Evolutionary conservation across 2,797 vertebrate species (phyloP).

Genomic region (Ptychobarbus kaznakovi): DNA sequence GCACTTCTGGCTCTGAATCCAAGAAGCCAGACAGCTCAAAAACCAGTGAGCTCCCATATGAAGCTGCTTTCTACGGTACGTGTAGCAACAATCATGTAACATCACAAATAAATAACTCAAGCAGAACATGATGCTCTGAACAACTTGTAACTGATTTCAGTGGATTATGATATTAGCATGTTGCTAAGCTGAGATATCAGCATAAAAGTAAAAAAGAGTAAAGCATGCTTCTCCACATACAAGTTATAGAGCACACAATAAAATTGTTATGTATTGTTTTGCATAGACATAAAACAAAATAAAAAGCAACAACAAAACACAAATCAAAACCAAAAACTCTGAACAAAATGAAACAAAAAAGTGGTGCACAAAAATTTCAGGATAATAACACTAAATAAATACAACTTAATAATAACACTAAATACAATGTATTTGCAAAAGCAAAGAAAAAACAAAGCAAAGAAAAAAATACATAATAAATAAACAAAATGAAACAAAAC

Average conservation of each 20-base stretch:
- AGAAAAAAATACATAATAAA: too few species aligned
- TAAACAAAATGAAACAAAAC: too few species aligned
- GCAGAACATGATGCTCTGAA: neutral
- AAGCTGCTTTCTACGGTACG: neutral
- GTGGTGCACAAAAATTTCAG: neutral
- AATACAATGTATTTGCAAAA: neutral
- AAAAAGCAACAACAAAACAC: neutral
- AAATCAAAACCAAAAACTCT: neutral
- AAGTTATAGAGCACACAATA: neutral
- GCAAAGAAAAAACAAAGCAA: too few species aligned
- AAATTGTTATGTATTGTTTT: neutral
- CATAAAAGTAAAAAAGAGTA: neutral
- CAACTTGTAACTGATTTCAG: neutral
- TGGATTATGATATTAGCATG: neutral
- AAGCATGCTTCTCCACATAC: neutral
- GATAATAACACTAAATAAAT: neutral
- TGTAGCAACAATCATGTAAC: neutral
- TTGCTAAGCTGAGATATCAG: neutral
- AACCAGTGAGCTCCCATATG: neutral
- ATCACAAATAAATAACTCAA: neutral
- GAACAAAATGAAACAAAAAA: neutral
- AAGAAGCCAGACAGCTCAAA: neutral
- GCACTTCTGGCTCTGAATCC: slow-evolving; percentile 4
- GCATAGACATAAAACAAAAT: neutral
- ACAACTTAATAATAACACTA: neutral